phyloP scores from a whole-genome alignment of 2,113 vertebrate genomes.

The Excalfactoria chinensis region DNA sequence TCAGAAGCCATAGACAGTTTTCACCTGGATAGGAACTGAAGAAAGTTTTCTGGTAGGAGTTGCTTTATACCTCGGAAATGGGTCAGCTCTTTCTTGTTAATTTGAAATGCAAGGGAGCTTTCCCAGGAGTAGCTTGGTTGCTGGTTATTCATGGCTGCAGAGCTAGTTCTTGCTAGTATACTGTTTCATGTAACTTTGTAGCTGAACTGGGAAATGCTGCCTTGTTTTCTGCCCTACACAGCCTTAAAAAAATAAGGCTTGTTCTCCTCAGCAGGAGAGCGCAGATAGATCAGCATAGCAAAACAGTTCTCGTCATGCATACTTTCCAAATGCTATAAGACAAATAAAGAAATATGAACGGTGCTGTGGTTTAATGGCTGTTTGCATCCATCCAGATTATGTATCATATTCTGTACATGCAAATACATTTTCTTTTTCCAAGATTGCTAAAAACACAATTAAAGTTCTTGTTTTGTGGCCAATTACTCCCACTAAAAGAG shows the following conservation, averaged over 20 bases:
- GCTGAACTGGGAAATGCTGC: slow-evolving; percentile 35
- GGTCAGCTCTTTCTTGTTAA: neutral
- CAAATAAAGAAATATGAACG: neutral
- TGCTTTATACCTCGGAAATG: slow-evolving; percentile 27
- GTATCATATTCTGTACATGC: neutral
- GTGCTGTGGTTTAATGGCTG: neutral
- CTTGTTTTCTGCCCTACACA: neutral
- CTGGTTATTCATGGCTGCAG: slow-evolving; percentile 16
- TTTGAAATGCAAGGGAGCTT: slow-evolving; percentile 34
- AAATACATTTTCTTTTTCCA: neutral
- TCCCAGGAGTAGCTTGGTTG: slow-evolving; percentile 3
- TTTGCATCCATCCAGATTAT: neutral
- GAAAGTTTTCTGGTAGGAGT: slow-evolving; percentile 10
- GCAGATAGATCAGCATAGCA: neutral
- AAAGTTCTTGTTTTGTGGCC: neutral
- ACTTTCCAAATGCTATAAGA: slow-evolving; percentile 6
- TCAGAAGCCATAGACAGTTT: neutral
- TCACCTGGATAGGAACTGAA: neutral
- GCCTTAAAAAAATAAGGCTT: rapidly evolving
- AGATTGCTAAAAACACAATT: neutral
- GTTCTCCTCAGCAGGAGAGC: neutral
- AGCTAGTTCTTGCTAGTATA: neutral
- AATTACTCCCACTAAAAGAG: neutral
- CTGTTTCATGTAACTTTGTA: slow-evolving; percentile 19
- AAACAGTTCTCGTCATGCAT: neutral